Evolutionary conservation across 2,888 invertebrate genomes (phyloP).

Genomic region (Drosophila yooni): DNA sequence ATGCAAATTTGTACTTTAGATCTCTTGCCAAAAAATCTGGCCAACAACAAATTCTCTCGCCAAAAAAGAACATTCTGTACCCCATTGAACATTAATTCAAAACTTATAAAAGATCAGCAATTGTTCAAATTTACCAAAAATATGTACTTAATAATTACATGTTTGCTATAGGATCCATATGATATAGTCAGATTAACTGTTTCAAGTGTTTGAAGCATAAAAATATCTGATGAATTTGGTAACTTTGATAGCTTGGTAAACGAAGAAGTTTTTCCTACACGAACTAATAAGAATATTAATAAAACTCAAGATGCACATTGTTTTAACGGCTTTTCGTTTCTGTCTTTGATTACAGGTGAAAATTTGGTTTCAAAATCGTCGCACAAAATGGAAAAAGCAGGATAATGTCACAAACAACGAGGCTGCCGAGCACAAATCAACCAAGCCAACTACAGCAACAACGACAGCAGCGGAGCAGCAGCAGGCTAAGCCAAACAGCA

Average conservation of each 20-base stretch:
- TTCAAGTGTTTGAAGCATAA: not conserved
- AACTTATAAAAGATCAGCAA: not conserved
- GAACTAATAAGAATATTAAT: not conserved
- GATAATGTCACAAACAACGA: constrained; percentile 96
- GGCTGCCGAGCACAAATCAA: constrained; percentile 87
- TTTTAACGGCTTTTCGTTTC: not conserved
- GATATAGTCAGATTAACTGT: not conserved
- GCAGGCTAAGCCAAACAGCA: constrained; percentile 9
- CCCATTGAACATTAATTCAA: not conserved
- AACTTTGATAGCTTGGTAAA: not conserved
- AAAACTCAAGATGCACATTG: not conserved
- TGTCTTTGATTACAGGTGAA: constrained; percentile 77
- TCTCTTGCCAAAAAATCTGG: not conserved
- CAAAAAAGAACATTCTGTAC: not conserved
- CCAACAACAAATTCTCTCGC: not conserved
- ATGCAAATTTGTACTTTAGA: not conserved
- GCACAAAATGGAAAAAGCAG: constrained; percentile 92
- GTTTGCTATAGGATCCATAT: not conserved
- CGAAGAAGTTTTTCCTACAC: not conserved
- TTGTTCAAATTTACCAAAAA: not conserved
- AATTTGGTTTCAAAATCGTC: constrained; percentile 85
- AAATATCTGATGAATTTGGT: not conserved
- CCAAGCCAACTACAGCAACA: constrained; percentile 45
- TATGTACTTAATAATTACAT: not conserved
- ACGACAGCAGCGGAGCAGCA: not conserved